Conservation (phyloP, 2,797 vertebrate genomes). For the Synaphobranchus kaupii region DNA sequence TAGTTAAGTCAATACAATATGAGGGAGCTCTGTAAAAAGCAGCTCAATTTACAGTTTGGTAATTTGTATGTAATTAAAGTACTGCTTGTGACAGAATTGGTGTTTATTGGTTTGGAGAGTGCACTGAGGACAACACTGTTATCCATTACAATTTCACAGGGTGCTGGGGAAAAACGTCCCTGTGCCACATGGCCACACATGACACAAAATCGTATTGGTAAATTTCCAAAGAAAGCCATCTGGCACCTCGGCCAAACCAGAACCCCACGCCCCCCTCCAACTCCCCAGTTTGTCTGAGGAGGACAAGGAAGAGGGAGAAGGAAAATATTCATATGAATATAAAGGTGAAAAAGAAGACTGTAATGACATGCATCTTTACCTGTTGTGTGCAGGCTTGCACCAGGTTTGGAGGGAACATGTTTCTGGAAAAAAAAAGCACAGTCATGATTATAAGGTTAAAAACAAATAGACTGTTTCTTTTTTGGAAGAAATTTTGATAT, state of each 20-base stretch:
- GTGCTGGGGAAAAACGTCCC: not conserved
- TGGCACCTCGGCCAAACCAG: not conserved
- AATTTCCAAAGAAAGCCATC: conserved; percentile 1
- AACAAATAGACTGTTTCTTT: too few species aligned
- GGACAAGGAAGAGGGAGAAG: not conserved
- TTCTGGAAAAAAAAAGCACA: conserved; percentile 75
- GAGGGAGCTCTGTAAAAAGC: not conserved
- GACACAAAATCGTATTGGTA: not conserved
- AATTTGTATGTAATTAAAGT: not conserved
- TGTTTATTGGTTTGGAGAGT: not conserved
- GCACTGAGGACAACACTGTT: not conserved
- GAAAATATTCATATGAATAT: not conserved
- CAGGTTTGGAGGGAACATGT: conserved; percentile 98
- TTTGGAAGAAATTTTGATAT: not conserved
- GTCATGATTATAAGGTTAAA: not conserved
- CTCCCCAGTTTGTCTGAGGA: not conserved
- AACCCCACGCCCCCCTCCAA: not conserved
- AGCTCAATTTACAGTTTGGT: not conserved
- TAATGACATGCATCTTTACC: conserved; percentile 68
- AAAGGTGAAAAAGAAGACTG: not conserved
- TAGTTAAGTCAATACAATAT: not conserved
- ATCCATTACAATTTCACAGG: conserved; percentile 1
- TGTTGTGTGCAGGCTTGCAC: conserved; percentile 98
- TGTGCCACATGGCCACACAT: not conserved
- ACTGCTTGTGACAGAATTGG: not conserved